A percentile compares a stretch with the other conserved stretches of the same genome.
These are phyloP conservation scores for Agrochola macilenta DNA, from an alignment of 2,888 invertebrate species.

Conservation along the genomic window DNA sequence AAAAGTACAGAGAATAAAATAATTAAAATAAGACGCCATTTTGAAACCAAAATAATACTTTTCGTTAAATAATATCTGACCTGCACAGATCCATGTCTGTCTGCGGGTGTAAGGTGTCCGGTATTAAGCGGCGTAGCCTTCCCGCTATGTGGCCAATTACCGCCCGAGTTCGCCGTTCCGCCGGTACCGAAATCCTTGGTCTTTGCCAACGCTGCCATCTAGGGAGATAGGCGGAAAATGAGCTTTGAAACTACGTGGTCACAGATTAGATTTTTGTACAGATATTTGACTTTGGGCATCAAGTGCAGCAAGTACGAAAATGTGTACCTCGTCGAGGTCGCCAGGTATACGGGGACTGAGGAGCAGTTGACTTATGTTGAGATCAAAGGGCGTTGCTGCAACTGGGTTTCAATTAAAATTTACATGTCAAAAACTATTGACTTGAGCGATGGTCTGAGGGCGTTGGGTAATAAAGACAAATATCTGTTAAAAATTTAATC, in stretches of 20 bases:
- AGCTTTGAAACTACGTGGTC: not conserved
- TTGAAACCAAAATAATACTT: not conserved
- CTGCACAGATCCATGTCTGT: constrained; percentile 99
- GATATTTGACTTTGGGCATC: constrained; percentile 12
- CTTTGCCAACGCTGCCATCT: constrained; percentile 75
- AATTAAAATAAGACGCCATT: not conserved
- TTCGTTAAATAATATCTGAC: constrained; percentile 83
- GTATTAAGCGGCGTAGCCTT: constrained; percentile 96
- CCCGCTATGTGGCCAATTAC: constrained; percentile 95
- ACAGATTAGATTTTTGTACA: constrained; percentile 16
- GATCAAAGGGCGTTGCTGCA: not conserved
- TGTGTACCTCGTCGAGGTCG: not conserved
- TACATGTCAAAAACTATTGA: not conserved
- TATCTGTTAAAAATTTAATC: constrained; percentile 1
- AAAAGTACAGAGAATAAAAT: not conserved
- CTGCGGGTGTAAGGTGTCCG: constrained; percentile 97
- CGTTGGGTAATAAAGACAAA: constrained; percentile 8
- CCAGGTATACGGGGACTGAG: not conserved
- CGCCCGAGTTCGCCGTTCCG: constrained; percentile 93
- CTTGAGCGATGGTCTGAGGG: not conserved
- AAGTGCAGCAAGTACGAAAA: not conserved
- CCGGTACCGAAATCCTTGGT: constrained; percentile 86
- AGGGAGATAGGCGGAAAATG: constrained; percentile 59
- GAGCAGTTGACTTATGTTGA: not conserved
- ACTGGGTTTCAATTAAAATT: not conserved